These are phyloP conservation scores for Thaumetopoea pityocampa DNA, from an alignment of 1,140 invertebrate species.

Conservation along the genomic window DNA sequence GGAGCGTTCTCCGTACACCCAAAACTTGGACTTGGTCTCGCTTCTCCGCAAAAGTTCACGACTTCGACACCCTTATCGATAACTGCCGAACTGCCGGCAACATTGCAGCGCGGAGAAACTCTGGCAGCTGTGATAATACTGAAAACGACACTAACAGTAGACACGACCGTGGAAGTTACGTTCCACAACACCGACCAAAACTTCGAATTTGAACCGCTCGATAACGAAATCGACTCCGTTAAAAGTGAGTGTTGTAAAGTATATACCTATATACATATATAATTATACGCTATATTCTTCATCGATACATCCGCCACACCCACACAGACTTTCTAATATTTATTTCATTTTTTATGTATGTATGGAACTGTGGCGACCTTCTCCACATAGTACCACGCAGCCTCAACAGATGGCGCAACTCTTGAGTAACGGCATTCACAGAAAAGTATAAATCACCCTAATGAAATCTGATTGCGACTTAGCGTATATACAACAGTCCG, in stretches of 20 bases:
- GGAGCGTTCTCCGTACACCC: slow-evolving; percentile 94
- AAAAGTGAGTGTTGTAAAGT: slow-evolving; percentile 71
- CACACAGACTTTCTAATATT: too few relatives aligned
- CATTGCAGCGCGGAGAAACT: slow-evolving; percentile 93
- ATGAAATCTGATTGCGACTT: neutral
- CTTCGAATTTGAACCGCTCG: slow-evolving; percentile 85
- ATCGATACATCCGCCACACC: too few relatives aligned
- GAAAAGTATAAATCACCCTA: neutral
- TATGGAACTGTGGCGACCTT: too few relatives aligned
- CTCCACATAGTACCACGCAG: too few relatives aligned
- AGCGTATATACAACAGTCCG: too few relatives aligned
- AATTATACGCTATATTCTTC: too few relatives aligned
- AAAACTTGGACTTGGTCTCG: slow-evolving; percentile 89
- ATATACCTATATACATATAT: too few relatives aligned
- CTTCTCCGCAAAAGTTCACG: slow-evolving; percentile 83
- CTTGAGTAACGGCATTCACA: too few relatives aligned
- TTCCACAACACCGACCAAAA: slow-evolving; percentile 88
- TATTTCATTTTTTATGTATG: too few relatives aligned
- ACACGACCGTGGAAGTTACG: slow-evolving; percentile 88
- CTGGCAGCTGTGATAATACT: slow-evolving; percentile 93
- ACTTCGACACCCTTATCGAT: slow-evolving; percentile 82
- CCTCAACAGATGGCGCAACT: too few relatives aligned
- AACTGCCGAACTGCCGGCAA: slow-evolving; percentile 87
- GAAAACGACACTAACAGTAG: slow-evolving; percentile 92
- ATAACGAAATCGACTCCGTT: slow-evolving; percentile 73